Evolutionary conservation across 2,113 vertebrate species (phyloP), one percentile per base, ranked within the genome.

Genomic region (Apaloderma vittatum): DNA sequence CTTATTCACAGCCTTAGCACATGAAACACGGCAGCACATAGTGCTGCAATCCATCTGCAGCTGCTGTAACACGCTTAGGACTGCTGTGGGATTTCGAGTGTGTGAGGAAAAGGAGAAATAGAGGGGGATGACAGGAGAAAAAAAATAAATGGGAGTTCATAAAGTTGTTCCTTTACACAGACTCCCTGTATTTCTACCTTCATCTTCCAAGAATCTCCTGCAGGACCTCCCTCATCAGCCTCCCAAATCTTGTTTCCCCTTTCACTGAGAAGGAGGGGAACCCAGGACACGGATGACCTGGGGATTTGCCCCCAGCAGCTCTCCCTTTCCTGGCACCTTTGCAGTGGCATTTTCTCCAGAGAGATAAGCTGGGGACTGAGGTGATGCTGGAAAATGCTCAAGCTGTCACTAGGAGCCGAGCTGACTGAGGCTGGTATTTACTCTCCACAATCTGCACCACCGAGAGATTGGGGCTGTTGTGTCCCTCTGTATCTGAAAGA

Each of bases 31-130:
- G 88, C 77, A 75, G 84, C 75, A 29, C 59, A 55, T 0, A 46
- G 73, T 5, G 62, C 94, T 85, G 52, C 48, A 59, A 61, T 86
- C 93, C 92, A 77, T 86, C 80, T 81, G 70, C 87, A 94, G 91
- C 86, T 90, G 89, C 93, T 73, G 49, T 22, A 93, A 67, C 0
- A 0, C 88, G 30, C 62, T 40, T n/a, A 51, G 67, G 65, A 83
- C 17, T 68, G 82, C 89, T 79, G 58, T 2, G 34, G 94, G 92
- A 88, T 92, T 90, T 75, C 30, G 70, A 70, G 36, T 6, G 59
- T 66, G 68, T 63, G 77, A 81, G 37, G 34, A 61, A 81, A 85
- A 63, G 74, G 74, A 76, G 75, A 85, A 88, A 37, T 21, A 6
- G 51, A 19, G 24, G 20, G 10, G 49, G 23, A 29, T 57, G 84